Percentiles rank a stretch among this genome's conserved stretches.
Conservation (phyloP, 2,797 vertebrate species). For the Echeneis naucrates region DNA sequence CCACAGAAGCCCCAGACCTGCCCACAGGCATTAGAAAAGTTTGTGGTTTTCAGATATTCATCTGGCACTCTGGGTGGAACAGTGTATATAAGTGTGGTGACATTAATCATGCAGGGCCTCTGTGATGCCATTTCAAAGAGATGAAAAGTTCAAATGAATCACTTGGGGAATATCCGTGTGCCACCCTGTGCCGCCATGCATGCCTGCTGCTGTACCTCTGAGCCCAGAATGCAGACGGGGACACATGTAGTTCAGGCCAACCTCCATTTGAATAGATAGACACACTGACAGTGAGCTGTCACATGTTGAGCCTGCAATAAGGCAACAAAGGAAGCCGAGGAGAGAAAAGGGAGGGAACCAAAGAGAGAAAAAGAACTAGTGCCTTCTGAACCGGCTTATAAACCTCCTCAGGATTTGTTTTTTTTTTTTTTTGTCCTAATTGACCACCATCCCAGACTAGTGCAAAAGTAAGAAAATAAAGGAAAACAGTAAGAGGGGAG, state of each 20-base stretch:
- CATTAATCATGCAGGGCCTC: constrained; percentile 73
- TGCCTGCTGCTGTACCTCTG: constrained; percentile 46
- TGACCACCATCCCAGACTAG: neutral
- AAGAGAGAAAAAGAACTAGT: neutral
- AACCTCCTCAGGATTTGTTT: too few relatives aligned
- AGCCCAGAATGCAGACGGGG: constrained; percentile 50
- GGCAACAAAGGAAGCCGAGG: constrained; percentile 3
- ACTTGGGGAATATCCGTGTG: constrained; percentile 60
- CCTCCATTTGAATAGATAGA: constrained; percentile 48
- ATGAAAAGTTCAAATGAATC: constrained; percentile 76
- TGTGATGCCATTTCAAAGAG: constrained; percentile 78
- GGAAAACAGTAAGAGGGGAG: neutral
- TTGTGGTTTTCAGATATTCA: constrained; percentile 61
- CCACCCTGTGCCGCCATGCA: constrained; percentile 36
- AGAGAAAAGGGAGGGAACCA: constrained; percentile 1
- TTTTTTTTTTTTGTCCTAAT: too few relatives aligned
- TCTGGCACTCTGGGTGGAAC: constrained; percentile 43
- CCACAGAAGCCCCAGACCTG: constrained; percentile 32
- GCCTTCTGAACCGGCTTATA: constrained; percentile 1
- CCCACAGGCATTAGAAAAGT: constrained; percentile 32
- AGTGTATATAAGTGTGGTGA: constrained; percentile 55
- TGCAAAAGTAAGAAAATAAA: constrained; percentile 10
- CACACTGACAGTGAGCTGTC: constrained; percentile 38
- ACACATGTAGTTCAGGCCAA: constrained; percentile 38
- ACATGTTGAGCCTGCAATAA: constrained; percentile 44